A percentile compares a stretch with the other conserved stretches of the same genome.
phyloP scores from a whole-genome alignment of 2,797 vertebrate genomes.

The Toxotes lorentzi region DNA sequence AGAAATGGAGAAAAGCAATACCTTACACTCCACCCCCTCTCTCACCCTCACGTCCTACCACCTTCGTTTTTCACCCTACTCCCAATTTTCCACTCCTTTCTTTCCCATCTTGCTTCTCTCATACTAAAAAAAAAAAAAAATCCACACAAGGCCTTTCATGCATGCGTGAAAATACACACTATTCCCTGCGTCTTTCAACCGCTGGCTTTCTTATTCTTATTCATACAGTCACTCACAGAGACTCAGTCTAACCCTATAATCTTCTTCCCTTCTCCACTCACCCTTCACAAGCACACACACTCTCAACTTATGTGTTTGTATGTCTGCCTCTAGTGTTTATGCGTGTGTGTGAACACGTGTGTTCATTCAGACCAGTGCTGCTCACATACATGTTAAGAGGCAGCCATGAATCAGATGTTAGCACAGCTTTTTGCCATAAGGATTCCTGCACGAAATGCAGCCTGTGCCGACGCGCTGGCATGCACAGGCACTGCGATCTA shows the following conservation, averaged over 20 bases:
- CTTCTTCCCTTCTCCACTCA: constrained; percentile 59
- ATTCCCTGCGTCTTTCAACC: constrained; percentile 35
- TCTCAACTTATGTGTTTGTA: constrained; percentile 27
- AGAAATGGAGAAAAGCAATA: constrained; percentile 31
- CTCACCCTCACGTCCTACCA: constrained; percentile 27
- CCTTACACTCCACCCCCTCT: constrained; percentile 26
- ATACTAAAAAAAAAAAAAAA: constrained; percentile 19
- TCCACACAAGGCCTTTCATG: constrained; percentile 7
- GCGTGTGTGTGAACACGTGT: constrained; percentile 1
- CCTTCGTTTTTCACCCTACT: constrained; percentile 33
- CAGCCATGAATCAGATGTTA: constrained; percentile 54
- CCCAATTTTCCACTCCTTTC: constrained; percentile 26
- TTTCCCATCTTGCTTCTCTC: constrained; percentile 28
- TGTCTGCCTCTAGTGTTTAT: constrained; percentile 31
- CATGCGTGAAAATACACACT: constrained; percentile 25
- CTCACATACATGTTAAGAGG: constrained; percentile 55
- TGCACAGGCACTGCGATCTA: constrained; percentile 34
- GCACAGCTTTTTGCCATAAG: constrained; percentile 43
- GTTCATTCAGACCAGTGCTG: constrained; percentile 24
- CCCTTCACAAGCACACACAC: constrained; percentile 28
- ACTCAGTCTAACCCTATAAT: constrained; percentile 71
- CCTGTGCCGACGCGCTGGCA: constrained; percentile 41
- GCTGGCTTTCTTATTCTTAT: constrained; percentile 71
- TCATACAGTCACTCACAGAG: constrained; percentile 67
- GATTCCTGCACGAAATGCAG: constrained; percentile 33